A percentile compares a stretch with the other conserved stretches of the same genome.
Conservation (phyloP, 2,113 vertebrate genomes). For the Bubo scandiacus region DNA sequence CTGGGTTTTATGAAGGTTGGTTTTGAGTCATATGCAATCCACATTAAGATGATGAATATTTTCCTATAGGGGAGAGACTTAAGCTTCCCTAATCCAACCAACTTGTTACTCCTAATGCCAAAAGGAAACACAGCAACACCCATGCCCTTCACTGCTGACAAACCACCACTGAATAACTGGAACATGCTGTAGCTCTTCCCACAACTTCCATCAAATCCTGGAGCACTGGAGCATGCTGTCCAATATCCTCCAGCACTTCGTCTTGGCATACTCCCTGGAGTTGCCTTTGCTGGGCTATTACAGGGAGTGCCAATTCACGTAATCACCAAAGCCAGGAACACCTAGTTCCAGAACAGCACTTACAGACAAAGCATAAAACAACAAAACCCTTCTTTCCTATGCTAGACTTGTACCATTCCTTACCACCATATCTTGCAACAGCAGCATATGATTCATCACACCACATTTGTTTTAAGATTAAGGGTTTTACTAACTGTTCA, state of each 20-base stretch:
- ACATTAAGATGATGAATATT: constrained; percentile 49
- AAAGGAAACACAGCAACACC: constrained; percentile 60
- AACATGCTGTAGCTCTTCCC: constrained; percentile 22
- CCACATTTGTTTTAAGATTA: background rate
- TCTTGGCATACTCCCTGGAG: constrained; percentile 22
- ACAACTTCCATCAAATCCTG: constrained; percentile 15
- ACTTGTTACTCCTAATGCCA: constrained; percentile 48
- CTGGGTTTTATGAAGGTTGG: constrained; percentile 30
- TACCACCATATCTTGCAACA: background rate
- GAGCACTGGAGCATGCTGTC: background rate
- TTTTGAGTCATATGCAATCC: constrained; percentile 55
- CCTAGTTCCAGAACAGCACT: constrained; percentile 56
- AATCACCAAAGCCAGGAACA: constrained; percentile 29
- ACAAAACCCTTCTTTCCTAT: constrained; percentile 28
- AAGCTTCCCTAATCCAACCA: constrained; percentile 34
- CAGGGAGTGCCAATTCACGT: constrained; percentile 20
- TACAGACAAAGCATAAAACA: constrained; percentile 31
- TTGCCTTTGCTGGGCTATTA: constrained; percentile 6
- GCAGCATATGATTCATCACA: background rate
- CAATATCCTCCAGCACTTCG: background rate
- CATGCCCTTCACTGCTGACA: constrained; percentile 48
- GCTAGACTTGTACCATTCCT: background rate
- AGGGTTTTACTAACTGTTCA: background rate
- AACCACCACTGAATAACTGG: constrained; percentile 41
- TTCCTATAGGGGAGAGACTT: constrained; percentile 63